These are phyloP conservation scores for Rhyzopertha dominica DNA, from an alignment of 1,140 invertebrate genomes.

Conservation along the genomic window DNA sequence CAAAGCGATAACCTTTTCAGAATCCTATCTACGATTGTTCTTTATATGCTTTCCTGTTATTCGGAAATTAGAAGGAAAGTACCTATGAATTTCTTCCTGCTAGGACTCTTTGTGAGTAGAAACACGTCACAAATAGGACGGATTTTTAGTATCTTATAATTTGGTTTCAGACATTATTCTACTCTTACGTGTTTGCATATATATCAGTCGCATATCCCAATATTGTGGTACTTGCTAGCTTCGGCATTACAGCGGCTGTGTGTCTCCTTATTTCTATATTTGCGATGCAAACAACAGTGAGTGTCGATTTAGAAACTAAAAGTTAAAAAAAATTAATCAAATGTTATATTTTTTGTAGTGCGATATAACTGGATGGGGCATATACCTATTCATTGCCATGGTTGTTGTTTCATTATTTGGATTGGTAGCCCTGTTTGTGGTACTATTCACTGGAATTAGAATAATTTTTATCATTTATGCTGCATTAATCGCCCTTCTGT, in stretches of 20 bases:
- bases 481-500: neutral
- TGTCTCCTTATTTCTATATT: constrained; percentile 23
- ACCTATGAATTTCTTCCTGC: constrained; percentile 28
- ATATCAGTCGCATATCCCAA: neutral
- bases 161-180: constrained; percentile 18
- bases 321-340: neutral
- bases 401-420: constrained; percentile 24
- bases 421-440: constrained; percentile 21
- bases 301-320: constrained; percentile 1
- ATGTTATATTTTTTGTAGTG: constrained; percentile 18
- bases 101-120: constrained; percentile 19
- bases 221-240: constrained; percentile 14
- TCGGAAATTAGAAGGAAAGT: constrained; percentile 17
- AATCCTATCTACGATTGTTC: constrained; percentile 1
- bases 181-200: constrained; percentile 21
- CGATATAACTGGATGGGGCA: constrained; percentile 29
- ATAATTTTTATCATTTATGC: constrained; percentile 18
- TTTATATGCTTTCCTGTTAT: constrained; percentile 1
- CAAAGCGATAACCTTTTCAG: too few relatives aligned
- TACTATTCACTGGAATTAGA: constrained; percentile 9
- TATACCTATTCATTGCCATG: constrained; percentile 19
- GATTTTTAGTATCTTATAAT: neutral
- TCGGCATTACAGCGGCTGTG: constrained; percentile 20
- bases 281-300: constrained; percentile 22
- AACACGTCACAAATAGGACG: too few relatives aligned